These are phyloP conservation scores for Belgica antarctica DNA, from an alignment of 2,888 invertebrate genomes.

Conservation along the genomic window DNA sequence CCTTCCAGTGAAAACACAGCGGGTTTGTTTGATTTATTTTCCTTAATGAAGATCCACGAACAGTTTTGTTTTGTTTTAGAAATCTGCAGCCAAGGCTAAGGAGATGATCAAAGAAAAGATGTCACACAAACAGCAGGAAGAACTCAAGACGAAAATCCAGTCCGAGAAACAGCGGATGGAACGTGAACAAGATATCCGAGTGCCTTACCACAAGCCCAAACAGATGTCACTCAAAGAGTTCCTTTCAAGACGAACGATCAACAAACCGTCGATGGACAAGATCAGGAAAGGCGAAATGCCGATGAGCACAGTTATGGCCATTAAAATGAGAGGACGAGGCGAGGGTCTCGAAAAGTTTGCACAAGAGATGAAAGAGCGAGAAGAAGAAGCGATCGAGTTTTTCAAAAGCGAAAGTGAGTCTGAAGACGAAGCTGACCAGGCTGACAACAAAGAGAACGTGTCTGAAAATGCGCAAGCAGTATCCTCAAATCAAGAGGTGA, in stretches of 20 bases:
- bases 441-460: not conserved
- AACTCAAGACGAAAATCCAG: slow-evolving; percentile 72
- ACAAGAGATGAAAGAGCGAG: slow-evolving; percentile 66
- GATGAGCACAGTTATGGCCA: not conserved
- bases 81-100: slow-evolving; percentile 10
- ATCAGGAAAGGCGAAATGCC: not conserved
- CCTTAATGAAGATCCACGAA: not conserved
- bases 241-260: slow-evolving; percentile 57
- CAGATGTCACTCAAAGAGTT: slow-evolving; percentile 78
- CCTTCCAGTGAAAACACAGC: not conserved
- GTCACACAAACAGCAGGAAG: slow-evolving; percentile 61
- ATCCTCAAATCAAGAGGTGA: not conserved
- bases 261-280: not conserved
- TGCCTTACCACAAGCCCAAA: slow-evolving; percentile 86
- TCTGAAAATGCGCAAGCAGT: not conserved
- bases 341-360: slow-evolving; percentile 53
- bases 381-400: slow-evolving; percentile 71
- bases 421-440: not conserved
- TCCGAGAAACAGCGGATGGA: slow-evolving; percentile 81
- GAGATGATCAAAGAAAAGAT: slow-evolving; percentile 16
- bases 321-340: slow-evolving; percentile 49
- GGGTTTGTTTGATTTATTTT: slow-evolving; percentile 7
- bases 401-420: slow-evolving; percentile 68
- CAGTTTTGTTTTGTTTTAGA: not conserved
- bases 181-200: slow-evolving; percentile 69